These are phyloP conservation scores for Shinisaurus crocodilurus DNA, from an alignment of 2,113 vertebrate genomes.

Conservation along the genomic window DNA sequence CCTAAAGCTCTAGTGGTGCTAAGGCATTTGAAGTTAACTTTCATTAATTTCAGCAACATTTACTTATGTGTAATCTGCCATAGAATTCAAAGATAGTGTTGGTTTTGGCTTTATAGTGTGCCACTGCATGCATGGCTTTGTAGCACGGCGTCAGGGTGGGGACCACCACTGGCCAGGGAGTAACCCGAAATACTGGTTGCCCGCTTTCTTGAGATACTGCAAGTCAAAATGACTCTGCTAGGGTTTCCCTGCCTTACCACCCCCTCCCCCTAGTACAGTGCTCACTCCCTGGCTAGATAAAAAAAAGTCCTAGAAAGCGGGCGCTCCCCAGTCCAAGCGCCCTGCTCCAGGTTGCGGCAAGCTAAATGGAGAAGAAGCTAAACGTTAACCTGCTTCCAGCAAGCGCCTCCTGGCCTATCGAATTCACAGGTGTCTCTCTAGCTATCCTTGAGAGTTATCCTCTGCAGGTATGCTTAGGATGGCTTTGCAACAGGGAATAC, in stretches of 20 bases:
- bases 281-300: not conserved
- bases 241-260: not conserved
- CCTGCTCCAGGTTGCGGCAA: too few species aligned
- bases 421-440: not conserved
- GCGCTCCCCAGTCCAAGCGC: not conserved
- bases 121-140: not conserved
- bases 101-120: not conserved
- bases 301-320: not conserved
- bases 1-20: too few species aligned
- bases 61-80: not conserved
- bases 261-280: too few species aligned
- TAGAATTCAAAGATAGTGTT: not conserved
- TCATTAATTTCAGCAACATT: not conserved
- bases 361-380: not conserved
- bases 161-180: not conserved
- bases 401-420: not conserved
- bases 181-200: not conserved
- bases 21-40: not conserved
- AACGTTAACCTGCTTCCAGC: not conserved
- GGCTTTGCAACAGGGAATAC: not conserved
- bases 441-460: not conserved
- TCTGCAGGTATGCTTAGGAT: not conserved
- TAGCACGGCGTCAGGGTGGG: not conserved
- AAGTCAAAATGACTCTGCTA: not conserved
- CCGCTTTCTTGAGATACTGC: not conserved